A percentile compares a stretch with the other conserved stretches of the same genome.
Conservation (phyloP, 1,140 invertebrate genomes). For the Heliconius hewitsoni region DNA sequence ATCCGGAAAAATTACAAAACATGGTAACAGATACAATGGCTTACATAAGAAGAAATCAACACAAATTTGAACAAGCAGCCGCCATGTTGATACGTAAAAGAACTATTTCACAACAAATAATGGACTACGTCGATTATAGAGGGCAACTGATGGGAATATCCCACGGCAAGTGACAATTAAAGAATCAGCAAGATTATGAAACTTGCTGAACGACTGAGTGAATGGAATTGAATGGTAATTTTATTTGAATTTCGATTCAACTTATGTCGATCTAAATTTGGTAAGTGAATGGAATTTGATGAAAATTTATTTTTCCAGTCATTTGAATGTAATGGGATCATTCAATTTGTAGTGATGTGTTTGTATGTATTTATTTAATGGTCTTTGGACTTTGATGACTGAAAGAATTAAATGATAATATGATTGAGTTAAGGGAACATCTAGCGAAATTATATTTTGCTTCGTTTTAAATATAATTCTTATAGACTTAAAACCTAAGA, state of each 20-base stretch:
- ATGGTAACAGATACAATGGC: constrained; percentile 86
- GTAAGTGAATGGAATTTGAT: neutral
- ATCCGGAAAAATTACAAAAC: constrained; percentile 84
- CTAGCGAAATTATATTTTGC: too few relatives aligned
- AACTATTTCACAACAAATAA: constrained; percentile 46
- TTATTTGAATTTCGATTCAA: neutral
- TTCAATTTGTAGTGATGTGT: neutral
- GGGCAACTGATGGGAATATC: constrained; percentile 58
- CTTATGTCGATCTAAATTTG: too few relatives aligned
- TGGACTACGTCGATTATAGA: constrained; percentile 52
- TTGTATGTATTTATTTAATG: too few relatives aligned
- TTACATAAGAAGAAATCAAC: constrained; percentile 89
- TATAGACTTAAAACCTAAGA: too few relatives aligned
- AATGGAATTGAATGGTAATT: neutral
- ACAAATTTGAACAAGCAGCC: constrained; percentile 83
- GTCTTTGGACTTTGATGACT: too few relatives aligned
- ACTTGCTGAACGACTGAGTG: constrained; percentile 40
- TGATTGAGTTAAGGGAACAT: too few relatives aligned
- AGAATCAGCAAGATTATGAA: constrained; percentile 40
- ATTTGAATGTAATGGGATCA: neutral
- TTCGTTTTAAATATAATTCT: too few relatives aligned
- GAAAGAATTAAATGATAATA: too few relatives aligned
- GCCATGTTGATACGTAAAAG: constrained; percentile 54
- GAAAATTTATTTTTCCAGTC: neutral
- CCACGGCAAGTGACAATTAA: constrained; percentile 57